Evolutionary conservation across 1,140 invertebrate genomes (phyloP).

Genomic region (Drosophila serrata): DNA sequence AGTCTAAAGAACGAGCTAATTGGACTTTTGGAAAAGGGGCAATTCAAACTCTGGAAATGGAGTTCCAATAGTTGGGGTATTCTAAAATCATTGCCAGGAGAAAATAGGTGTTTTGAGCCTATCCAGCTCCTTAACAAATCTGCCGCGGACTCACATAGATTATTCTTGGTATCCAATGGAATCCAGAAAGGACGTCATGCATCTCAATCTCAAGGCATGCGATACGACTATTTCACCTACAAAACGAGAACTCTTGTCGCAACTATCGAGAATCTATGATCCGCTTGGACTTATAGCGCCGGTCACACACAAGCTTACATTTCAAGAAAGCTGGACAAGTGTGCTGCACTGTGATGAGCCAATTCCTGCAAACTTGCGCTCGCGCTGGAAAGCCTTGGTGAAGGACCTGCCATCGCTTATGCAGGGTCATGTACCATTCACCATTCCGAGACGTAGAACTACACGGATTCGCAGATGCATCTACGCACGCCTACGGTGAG

Average conservation of each 20-base stretch:
- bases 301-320: not conserved
- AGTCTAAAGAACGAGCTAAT: not conserved
- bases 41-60: not conserved
- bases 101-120: not conserved
- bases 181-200: not conserved
- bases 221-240: not conserved
- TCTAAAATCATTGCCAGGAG: not conserved
- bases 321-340: not conserved
- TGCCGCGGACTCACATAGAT: not conserved
- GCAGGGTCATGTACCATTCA: no score
- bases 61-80: not conserved
- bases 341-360: not conserved
- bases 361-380: no score
- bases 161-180: not conserved
- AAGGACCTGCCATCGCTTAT: no score
- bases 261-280: not conserved
- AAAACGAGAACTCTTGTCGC: not conserved
- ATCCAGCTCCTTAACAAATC: not conserved
- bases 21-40: not conserved
- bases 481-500: no score
- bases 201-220: not conserved
- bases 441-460: no score
- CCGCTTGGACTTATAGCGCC: not conserved
- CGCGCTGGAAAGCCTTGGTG: no score
- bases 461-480: no score